phyloP scores from a whole-genome alignment of 1,140 invertebrate genomes.

The Micrasema longulum region DNA sequence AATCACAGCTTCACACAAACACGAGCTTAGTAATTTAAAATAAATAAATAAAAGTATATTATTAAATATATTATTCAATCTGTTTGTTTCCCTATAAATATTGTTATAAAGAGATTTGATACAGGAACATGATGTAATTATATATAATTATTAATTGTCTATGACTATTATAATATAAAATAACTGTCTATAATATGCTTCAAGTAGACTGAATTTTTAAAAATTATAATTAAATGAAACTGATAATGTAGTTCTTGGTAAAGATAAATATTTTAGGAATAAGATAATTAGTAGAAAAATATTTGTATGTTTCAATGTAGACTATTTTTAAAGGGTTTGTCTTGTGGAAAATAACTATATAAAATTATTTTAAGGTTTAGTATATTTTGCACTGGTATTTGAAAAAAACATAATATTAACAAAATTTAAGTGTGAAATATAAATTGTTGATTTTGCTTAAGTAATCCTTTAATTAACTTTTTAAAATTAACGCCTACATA shows the following conservation, averaged over 20 bases:
- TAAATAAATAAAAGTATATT: constrained; percentile 18
- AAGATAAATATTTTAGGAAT: constrained; percentile 1
- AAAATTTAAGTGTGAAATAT: too few relatives aligned
- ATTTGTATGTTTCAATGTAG: constrained; percentile 17
- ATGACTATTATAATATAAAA: constrained; percentile 40
- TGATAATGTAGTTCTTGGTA: constrained; percentile 21
- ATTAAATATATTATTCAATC: neutral
- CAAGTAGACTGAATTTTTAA: constrained; percentile 50
- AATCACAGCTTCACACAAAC: constrained; percentile 35
- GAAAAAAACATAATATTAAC: neutral
- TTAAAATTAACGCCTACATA: too few relatives aligned
- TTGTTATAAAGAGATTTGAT: constrained; percentile 34
- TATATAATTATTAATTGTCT: constrained; percentile 38
- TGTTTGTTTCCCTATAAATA: constrained; percentile 18
- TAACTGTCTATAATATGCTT: constrained; percentile 53
- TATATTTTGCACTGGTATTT: constrained; percentile 26
- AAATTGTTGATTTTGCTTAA: too few relatives aligned
- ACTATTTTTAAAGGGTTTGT: neutral
- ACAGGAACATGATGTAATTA: constrained; percentile 35
- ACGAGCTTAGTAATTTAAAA: constrained; percentile 41
- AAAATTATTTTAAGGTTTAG: constrained; percentile 13
- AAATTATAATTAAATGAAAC: constrained; percentile 32
- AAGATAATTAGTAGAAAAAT: constrained; percentile 19
- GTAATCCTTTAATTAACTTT: too few relatives aligned
- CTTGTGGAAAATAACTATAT: neutral